Conservation (phyloP, 2,797 vertebrate genomes). For the Odontamblyopus rebecca region DNA sequence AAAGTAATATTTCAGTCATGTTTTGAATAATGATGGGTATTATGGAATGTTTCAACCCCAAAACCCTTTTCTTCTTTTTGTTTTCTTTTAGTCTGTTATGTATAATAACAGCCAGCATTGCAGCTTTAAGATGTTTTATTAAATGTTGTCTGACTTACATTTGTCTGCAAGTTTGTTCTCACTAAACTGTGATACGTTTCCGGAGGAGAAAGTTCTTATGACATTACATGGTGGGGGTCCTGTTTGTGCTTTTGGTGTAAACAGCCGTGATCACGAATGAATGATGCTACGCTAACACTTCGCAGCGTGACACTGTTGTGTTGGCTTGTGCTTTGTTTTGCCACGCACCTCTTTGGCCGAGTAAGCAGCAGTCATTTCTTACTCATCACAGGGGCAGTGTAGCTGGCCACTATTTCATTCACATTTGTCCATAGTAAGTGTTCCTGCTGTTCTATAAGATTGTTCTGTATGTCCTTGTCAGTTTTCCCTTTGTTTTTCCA, state of each 20-base stretch:
- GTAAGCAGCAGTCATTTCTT: slow-evolving; percentile 49
- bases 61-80: slow-evolving; percentile 15
- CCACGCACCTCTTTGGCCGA: slow-evolving; percentile 53
- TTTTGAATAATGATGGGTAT: background rate
- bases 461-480: slow-evolving; percentile 68
- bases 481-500: background rate
- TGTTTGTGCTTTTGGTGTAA: slow-evolving; percentile 48
- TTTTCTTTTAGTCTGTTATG: slow-evolving; percentile 8
- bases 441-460: slow-evolving; percentile 58
- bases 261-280: slow-evolving; percentile 51
- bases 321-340: slow-evolving; percentile 58
- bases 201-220: slow-evolving; percentile 45
- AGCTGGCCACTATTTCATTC: slow-evolving; percentile 42
- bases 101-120: background rate
- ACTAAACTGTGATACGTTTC: slow-evolving; percentile 17
- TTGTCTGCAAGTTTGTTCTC: background rate
- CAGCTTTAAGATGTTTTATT: background rate
- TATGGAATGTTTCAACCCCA: background rate
- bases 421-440: slow-evolving; percentile 45
- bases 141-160: background rate
- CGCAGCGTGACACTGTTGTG: slow-evolving; percentile 49
- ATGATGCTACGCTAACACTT: slow-evolving; percentile 46
- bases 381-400: slow-evolving; percentile 51
- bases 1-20: background rate
- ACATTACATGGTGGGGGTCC: slow-evolving; percentile 31